Base-by-base conservation (phyloP, 2,797 vertebrate species). In the Loriculus beryllinus region DNA sequence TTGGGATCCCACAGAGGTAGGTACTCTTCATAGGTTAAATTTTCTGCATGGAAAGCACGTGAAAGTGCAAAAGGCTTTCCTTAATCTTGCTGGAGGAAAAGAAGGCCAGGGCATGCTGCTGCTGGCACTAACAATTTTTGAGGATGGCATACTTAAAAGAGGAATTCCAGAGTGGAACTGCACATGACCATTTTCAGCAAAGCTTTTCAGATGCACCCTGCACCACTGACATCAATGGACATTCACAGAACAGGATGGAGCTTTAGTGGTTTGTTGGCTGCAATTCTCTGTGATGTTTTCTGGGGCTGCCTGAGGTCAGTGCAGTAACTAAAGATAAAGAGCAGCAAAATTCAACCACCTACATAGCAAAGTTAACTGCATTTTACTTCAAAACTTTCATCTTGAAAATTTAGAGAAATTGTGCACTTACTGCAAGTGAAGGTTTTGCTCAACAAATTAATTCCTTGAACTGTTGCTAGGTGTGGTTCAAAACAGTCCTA, bases 401-500 rank as follows among this genome's bases (percentile, higher is more conserved):
- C 56, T 47, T 86, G 79, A 84, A 91, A 87, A 69, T 85, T 71
- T 80, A 81, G 86, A 63, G 70, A 71, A 97, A 89, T 60, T 86
- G 64, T 68, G 81, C 56, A 18, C 25, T 42, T 88, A 91, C 62
- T 59, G 5, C 60, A 86, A 93, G 33, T 54, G 54, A 64, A 72
- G 71, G 28, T 94, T 81, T 86, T 96, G 83, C 85, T 93, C 86
- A 69, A 80, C 35, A 92, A 75, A 63, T 65, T 29, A 19, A 93
- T 94, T 94, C 92, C 72, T 93, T 71, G 90, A 90, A 76, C 39
- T 89, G 90, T 97, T 97, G 96, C 92, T 98, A 96, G 97, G 95
- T 97, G 96, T 97, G 96, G 95, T 87, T 96, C 89, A 89, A 97
- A 98, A 95, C 93, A 97, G 62, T 81, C 94, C 90, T 95, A 92